Percentiles rank a stretch among this genome's conserved stretches.
Conservation (phyloP, 2,113 vertebrate species). For the Coregonus clupeaformis region DNA sequence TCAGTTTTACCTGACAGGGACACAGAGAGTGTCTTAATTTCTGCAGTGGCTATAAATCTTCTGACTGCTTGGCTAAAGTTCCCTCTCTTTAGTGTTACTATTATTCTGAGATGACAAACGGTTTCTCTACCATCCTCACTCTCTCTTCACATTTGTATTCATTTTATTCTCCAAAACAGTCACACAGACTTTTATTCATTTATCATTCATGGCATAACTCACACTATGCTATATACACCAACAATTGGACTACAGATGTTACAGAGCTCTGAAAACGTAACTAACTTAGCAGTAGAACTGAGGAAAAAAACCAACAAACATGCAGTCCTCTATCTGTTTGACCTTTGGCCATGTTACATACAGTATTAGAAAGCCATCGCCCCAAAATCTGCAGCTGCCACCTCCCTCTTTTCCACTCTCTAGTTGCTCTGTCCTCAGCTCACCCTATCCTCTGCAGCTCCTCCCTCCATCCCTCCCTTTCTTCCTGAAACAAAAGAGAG, state of each 20-base stretch:
- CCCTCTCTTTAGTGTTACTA: too few species aligned
- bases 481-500: constrained; percentile 20
- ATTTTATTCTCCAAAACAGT: too few species aligned
- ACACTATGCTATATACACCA: not conserved
- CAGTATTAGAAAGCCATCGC: not conserved
- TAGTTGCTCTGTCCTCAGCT: constrained; percentile 38
- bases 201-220: too few species aligned
- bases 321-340: too few species aligned
- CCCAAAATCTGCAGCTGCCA: constrained; percentile 16
- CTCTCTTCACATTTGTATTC: too few species aligned
- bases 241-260: too few species aligned
- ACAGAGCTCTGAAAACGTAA: too few species aligned
- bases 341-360: too few species aligned
- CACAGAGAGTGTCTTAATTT: constrained; percentile 18
- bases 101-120: too few species aligned
- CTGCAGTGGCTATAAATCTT: not conserved
- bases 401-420: not conserved
- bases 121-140: too few species aligned
- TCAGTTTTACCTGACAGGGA: not conserved
- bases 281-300: not conserved
- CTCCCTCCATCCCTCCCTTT: constrained; percentile 17
- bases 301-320: not conserved
- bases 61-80: not conserved
- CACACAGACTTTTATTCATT: too few species aligned
- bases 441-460: constrained; percentile 14